A percentile compares a stretch with the other conserved stretches of the same genome.
Conservation (phyloP, 2,888 invertebrate species). For the Cerastoderma edule region DNA sequence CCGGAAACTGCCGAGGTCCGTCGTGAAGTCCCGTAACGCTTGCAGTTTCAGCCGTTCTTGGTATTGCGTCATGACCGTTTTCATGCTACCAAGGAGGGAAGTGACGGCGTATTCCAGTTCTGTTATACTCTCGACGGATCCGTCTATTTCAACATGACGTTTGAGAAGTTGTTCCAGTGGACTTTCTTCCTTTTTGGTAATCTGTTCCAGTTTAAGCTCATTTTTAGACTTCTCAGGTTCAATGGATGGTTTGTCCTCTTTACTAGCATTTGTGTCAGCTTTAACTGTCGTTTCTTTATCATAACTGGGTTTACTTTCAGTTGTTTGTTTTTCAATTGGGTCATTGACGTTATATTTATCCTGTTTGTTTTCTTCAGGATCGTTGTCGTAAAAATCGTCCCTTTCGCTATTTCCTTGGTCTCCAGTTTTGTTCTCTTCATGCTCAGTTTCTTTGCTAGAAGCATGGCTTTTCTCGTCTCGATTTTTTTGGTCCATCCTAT, state of each 20-base stretch:
- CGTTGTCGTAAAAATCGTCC: constrained; percentile 4
- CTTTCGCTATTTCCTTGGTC: not conserved
- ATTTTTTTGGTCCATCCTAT: not conserved
- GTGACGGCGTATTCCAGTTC: constrained; percentile 54
- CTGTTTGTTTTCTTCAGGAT: not conserved
- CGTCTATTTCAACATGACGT: constrained; percentile 62
- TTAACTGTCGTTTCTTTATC: not conserved
- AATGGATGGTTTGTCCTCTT: not conserved
- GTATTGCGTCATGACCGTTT: constrained; percentile 60
- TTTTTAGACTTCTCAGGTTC: not conserved
- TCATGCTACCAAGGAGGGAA: constrained; percentile 57
- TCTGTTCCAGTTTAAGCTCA: not conserved
- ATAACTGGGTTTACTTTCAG: not conserved
- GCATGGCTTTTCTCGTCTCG: not conserved
- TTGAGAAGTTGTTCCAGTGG: constrained; percentile 48
- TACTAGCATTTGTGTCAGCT: not conserved
- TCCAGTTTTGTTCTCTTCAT: not conserved
- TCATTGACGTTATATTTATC: not conserved
- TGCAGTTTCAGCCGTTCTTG: constrained; percentile 51
- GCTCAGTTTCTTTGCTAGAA: not conserved
- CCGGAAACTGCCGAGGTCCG: constrained; percentile 64
- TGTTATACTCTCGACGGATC: constrained; percentile 50
- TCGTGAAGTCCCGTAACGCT: constrained; percentile 61
- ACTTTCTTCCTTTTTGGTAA: constrained; percentile 11
- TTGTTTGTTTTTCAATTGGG: not conserved